These are phyloP conservation scores for Artibeus jamaicensis DNA, from an alignment of 2,797 vertebrate species.

Conservation along the genomic window DNA sequence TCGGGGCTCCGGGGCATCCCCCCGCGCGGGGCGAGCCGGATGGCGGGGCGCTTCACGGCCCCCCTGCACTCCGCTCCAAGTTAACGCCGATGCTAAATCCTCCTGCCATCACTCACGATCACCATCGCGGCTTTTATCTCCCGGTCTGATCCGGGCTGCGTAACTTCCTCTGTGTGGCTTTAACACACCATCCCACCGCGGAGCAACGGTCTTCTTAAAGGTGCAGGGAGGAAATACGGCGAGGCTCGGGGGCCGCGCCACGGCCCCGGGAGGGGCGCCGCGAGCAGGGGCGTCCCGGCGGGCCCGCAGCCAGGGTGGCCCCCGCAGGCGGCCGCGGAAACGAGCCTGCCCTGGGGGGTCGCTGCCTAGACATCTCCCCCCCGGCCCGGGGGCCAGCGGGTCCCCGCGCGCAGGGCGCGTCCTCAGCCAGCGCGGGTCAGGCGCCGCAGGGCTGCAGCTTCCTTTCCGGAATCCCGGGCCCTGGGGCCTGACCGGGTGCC, in stretches of 20 bases:
- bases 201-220: conserved; percentile 87
- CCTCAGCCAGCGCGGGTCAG: conserved; percentile 47
- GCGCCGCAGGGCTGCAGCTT: conserved; percentile 36
- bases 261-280: conserved; percentile 50
- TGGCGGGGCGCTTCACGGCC: conserved; percentile 86
- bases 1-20: conserved; percentile 84
- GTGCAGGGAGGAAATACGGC: conserved; percentile 81
- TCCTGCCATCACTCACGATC: conserved; percentile 93
- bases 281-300: conserved; percentile 52
- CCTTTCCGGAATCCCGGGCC: not conserved
- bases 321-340: conserved; percentile 47
- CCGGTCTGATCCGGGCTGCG: conserved; percentile 89
- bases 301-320: conserved; percentile 50
- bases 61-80: conserved; percentile 84
- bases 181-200: conserved; percentile 84
- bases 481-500: conserved; percentile 12
- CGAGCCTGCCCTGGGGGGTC: conserved; percentile 59
- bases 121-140: conserved; percentile 94
- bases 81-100: conserved; percentile 89
- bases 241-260: conserved; percentile 65
- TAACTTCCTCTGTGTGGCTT: conserved; percentile 89
- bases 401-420: conserved; percentile 34
- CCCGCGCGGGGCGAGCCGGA: conserved; percentile 89
- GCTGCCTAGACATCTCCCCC: conserved; percentile 49
- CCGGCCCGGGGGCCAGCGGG: conserved; percentile 25